Conservation (phyloP, 2,113 vertebrate species). For the Semnornis frantzii region DNA sequence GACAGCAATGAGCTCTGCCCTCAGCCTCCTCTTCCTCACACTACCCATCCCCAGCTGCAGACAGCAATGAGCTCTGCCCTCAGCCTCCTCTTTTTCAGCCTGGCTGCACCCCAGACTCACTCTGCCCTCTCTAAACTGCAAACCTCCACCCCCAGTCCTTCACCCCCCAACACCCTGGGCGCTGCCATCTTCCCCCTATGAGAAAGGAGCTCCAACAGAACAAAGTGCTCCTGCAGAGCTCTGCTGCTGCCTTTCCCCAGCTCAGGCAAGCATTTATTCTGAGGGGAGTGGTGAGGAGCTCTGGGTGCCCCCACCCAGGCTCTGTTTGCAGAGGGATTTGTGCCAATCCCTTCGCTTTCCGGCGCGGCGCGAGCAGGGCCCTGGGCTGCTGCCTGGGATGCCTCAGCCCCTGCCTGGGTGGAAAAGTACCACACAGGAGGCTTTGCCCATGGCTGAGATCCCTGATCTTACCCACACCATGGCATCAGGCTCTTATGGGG, state of each 20-base stretch:
- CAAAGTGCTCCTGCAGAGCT: background rate
- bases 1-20: too few relatives aligned
- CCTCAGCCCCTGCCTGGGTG: background rate
- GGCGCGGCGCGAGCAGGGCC: background rate
- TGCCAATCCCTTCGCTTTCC: background rate
- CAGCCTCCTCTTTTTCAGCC: too few relatives aligned
- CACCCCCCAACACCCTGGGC: accelerated
- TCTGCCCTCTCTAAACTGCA: background rate
- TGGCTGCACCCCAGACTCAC: background rate
- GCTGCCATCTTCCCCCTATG: background rate
- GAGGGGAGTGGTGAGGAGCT: background rate
- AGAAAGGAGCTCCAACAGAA: background rate
- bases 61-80: too few relatives aligned
- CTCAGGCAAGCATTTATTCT: background rate
- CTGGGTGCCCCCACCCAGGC: background rate
- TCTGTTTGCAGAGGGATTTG: conserved; percentile 4
- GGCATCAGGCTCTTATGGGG: too few relatives aligned
- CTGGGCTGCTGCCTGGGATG: background rate
- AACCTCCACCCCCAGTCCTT: background rate
- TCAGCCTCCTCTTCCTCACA: too few relatives aligned
- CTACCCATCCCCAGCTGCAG: too few relatives aligned
- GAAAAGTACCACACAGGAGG: background rate
- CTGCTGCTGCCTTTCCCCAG: accelerated
- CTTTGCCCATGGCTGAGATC: accelerated
- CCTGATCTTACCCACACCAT: background rate